Base-by-base conservation (phyloP, 2,888 invertebrate species). In the Coleophora flavipennella region DNA sequence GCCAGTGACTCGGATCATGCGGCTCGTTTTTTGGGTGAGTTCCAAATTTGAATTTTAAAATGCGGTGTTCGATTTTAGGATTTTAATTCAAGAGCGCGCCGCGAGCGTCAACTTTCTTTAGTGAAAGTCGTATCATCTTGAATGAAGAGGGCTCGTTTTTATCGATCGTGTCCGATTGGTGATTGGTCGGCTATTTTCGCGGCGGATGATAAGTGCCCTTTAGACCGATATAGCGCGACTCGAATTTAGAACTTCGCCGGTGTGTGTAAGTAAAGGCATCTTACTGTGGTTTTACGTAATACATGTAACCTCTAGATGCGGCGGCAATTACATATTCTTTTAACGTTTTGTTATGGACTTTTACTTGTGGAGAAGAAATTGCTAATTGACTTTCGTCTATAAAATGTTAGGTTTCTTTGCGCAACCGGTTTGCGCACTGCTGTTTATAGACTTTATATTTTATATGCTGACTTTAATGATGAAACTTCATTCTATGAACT, bases 1-100 rank as follows among this genome's bases (percentile, higher is more conserved):
- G 76, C 56, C 66, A 38, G 76, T 77, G 73, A 42, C 39, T 65
- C 67, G 81, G 80, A 79, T 80, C 61, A 84, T 84, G 83, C 72
- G 81, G 74, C 75, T 76, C 48, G 62, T 70, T 62, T 76, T 72
- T 77, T 83, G 78, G 83, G 83, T 84, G 64, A 66, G 83, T 68
- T 59, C 20, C 13, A 48, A 55, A 55, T 53, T 58, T 37, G 25
- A 35, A 36, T 43, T 44, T 44, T 45, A 33, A 33, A 44, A 34
- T 33, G 41, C 27, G 35, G 13, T 32, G 41, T 28, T 31, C 28
- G 25, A 25, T 35, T 34, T 41, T 38, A 14, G 26, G 34, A 10
- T 29, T 42, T 37, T 25, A 20, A 6, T 20, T 29, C 29, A 10
- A n/a, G 10, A 29, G 35, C 33, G 39, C 43, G 44, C 42, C 47